Base-by-base conservation (phyloP, 1,140 invertebrate genomes). In the Temnothorax longispinosus region DNA sequence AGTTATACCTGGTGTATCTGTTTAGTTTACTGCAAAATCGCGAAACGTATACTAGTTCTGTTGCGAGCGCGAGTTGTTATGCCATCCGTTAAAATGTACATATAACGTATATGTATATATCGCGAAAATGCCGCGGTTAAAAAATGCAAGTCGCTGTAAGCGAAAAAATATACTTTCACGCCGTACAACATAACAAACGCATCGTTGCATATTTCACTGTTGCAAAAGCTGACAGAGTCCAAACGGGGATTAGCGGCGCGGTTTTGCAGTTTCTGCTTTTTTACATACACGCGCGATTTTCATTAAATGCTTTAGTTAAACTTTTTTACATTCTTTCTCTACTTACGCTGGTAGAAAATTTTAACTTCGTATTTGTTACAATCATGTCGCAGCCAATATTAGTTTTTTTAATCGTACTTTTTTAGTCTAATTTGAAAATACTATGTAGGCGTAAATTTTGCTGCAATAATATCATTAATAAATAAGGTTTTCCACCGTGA, bases 261-360 rank as follows among this genome's bases (percentile, higher is more conserved):
- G 44, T 78, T 78, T 78, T 64, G 58, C 27, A 65, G 72, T 38
- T 75, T 41, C 38, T 21, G 13, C 27, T 77, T 77, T 77, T 76
- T 58, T 60, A 77, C 38, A 62, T 62, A 47, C 27, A 32, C 21
- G 58, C 18, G 6, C 76, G 27, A 78, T 78, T 78, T 78, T 27
- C 56, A 78, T 78, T 78, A 78, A 91, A 90, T 87, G 85, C 81
- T 80, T 90, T 75, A 78, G 88, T 86, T 69, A 85, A 47, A 87
- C 35, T 10, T 75, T 75, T 75, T 56, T 21, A 74, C 50, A 52
- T 38, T 74, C 87, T 88, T 89, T 89, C 81, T 87, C 76, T 91
- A 86, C 86, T 89, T 76, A 65, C 10, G 2, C 5, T 13, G 6
- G 4, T 65, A 64, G 18, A 64, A 38, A 35, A 35, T 50, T 64